Conservation (phyloP, 2,888 invertebrate genomes). For the Atethmia centrago region DNA sequence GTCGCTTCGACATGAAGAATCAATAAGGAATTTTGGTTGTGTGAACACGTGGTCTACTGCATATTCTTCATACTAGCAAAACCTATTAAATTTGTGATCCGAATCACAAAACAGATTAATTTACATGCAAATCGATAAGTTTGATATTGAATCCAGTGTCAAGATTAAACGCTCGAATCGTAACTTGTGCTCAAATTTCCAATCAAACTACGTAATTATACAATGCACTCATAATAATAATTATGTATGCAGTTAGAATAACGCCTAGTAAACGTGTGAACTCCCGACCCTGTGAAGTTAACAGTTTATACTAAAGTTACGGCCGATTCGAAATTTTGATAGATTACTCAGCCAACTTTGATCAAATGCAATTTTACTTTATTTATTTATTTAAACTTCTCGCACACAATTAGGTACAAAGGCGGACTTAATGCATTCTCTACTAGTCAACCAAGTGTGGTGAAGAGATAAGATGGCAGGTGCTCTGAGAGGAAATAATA, state of each 20-base stretch:
- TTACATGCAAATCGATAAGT: not conserved
- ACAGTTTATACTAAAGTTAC: conserved; percentile 1
- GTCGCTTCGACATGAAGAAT: not conserved
- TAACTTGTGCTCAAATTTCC: conserved; percentile 10
- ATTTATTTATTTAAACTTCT: too few species aligned
- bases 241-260: conserved; percentile 25
- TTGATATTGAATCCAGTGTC: not conserved
- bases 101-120: not conserved
- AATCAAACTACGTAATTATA: conserved; percentile 3
- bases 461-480: too few species aligned
- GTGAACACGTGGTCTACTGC: not conserved
- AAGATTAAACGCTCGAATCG: not conserved
- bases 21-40: not conserved
- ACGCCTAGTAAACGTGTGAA: not conserved
- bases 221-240: conserved; percentile 15
- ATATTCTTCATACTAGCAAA: not conserved
- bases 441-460: too few species aligned
- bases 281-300: not conserved
- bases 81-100: not conserved
- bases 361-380: not conserved
- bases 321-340: not conserved
- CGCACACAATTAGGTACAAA: too few species aligned
- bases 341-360: not conserved
- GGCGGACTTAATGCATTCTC: too few species aligned
- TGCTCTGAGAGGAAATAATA: too few species aligned